Evolutionary conservation across 2,113 vertebrate genomes (phyloP), one percentile per base, ranked within the genome.

Genomic region (Nothobranchius kuhntae): DNA sequence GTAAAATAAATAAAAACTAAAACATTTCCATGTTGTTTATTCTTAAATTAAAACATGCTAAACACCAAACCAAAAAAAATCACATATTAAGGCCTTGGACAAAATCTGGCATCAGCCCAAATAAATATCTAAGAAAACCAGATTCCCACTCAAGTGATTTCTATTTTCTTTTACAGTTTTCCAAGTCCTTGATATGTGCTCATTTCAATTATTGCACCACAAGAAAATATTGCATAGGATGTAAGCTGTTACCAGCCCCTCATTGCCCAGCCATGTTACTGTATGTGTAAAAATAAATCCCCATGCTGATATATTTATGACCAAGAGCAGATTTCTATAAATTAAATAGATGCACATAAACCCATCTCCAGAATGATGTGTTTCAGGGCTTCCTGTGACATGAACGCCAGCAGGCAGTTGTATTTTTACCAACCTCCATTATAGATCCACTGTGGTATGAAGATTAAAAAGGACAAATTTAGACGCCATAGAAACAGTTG

Each of bases 221-320:
- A 78, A 84, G 80, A 86, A 87, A 78, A 91, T 92, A 92, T 93
- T 93, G 92, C 92, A 93, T 93, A 93, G 91, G 86, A 91, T 90
- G 80, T 88, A 91, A 85, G 88, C 92, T 91, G 92, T 65, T 83
- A 81, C 80, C 90, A 92, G 91, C 90, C 82, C 90, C 89, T 91
- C 71, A 63, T 83, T 89, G 89, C 91, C 92, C 91, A 93, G 91
- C 91, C 89, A 89, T 85, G 53, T 86, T 63, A 87, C 59, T 82
- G 62, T 81, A n/a, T 81, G 58, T 70, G 61, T 57, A 24, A 58
- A 70, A 63, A 53, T 40, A 21, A 65, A 51, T 36, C 13, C 13
- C 60, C 58, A 68, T 62, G 67, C 55, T 62, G 62, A 57, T 36
- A 67, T 11, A 71, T 73, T 73, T 84, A 53, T 36, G 65, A 66